phyloP scores from a whole-genome alignment of 2,113 vertebrate species.

The Ameiurus melas region DNA sequence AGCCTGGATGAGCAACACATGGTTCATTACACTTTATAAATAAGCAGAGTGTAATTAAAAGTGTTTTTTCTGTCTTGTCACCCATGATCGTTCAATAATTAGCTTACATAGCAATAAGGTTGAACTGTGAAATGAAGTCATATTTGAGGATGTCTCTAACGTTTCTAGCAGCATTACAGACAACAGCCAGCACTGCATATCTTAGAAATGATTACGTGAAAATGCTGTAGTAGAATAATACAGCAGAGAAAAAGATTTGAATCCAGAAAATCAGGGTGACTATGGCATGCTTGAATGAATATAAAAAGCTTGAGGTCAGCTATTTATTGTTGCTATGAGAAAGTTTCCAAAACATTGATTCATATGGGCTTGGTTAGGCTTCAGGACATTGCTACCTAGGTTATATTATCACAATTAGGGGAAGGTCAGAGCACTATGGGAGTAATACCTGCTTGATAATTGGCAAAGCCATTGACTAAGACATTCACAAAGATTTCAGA shows the following conservation, averaged over 20 bases:
- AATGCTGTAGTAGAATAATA: background rate
- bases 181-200: background rate
- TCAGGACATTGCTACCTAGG: background rate
- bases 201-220: background rate
- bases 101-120: constrained; percentile 17
- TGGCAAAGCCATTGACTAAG: background rate
- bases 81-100: constrained; percentile 43
- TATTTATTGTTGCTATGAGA: background rate
- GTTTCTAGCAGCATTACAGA: background rate
- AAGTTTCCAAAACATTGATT: background rate
- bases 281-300: background rate
- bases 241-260: background rate
- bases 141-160: background rate
- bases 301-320: background rate
- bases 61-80: constrained; percentile 40
- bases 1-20: constrained; percentile 25
- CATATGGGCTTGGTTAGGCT: background rate
- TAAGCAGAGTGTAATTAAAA: constrained; percentile 42
- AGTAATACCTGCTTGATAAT: background rate
- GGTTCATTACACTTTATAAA: constrained; percentile 43
- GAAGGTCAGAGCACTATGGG: background rate
- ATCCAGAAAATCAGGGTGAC: background rate
- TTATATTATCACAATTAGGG: background rate
- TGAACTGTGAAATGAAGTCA: constrained; percentile 13
- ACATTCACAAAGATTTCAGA: background rate